A percentile compares a stretch with the other conserved stretches of the same genome.
These are phyloP conservation scores for Semnornis frantzii DNA, from an alignment of 2,113 vertebrate species.

Conservation along the genomic window DNA sequence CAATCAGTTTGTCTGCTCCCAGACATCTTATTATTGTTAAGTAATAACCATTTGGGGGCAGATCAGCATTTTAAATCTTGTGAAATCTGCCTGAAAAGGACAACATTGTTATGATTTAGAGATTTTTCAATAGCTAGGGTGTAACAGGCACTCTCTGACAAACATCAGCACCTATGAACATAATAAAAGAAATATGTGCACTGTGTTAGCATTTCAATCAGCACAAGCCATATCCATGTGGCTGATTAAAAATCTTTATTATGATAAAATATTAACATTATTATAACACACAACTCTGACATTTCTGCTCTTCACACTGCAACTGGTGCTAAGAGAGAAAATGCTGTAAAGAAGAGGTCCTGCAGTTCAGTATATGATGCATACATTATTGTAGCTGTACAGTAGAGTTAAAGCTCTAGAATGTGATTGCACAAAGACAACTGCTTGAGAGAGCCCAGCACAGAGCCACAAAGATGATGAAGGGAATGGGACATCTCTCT, in stretches of 20 bases:
- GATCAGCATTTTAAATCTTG: background rate
- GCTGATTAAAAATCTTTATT: background rate
- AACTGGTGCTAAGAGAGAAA: background rate
- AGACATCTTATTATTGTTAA: background rate
- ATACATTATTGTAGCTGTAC: background rate
- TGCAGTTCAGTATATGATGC: background rate
- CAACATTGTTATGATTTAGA: background rate
- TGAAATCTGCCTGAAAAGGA: background rate
- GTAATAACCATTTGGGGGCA: background rate
- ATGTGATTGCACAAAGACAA: background rate
- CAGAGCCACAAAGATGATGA: too few species aligned
- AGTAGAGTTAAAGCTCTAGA: background rate
- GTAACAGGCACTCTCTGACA: background rate
- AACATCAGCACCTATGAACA: background rate
- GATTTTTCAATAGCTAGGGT: background rate
- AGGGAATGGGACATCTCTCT: too few species aligned
- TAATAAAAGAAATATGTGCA: too few species aligned
- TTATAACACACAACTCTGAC: background rate
- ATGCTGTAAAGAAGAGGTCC: background rate
- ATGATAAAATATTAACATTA: background rate
- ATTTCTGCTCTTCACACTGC: background rate
- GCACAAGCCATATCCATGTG: background rate
- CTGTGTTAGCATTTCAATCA: background rate
- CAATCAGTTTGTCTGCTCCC: too few species aligned
- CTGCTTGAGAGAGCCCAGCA: too few species aligned